Percentiles rank a stretch among this genome's conserved stretches.
These are phyloP conservation scores for Propsilocerus akamusi DNA, from an alignment of 1,140 invertebrate genomes.

Conservation along the genomic window DNA sequence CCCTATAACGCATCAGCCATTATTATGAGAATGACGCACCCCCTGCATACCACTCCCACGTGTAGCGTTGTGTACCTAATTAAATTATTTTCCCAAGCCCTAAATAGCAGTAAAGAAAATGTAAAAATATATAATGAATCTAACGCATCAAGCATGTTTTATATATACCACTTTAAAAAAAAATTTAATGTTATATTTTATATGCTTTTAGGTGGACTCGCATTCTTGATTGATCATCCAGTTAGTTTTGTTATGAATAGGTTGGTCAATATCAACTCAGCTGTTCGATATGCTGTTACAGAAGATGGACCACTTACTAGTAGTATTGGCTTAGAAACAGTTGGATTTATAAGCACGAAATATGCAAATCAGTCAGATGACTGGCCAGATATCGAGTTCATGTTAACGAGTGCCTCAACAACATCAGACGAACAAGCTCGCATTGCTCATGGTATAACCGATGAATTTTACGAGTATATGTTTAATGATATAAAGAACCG, in stretches of 20 bases:
- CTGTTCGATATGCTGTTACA: slow-evolving; percentile 51
- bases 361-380: slow-evolving; percentile 66
- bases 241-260: slow-evolving; percentile 55
- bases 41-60: no score
- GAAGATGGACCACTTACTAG: slow-evolving; percentile 68
- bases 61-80: no score
- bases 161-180: no score
- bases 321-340: slow-evolving; percentile 62
- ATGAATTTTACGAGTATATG: slow-evolving; percentile 60
- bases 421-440: slow-evolving; percentile 57
- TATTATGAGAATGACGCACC: no score
- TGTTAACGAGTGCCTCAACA: slow-evolving; percentile 63
- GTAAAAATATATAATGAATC: no score
- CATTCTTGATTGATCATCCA: slow-evolving; percentile 62
- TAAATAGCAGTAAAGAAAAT: no score
- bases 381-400: slow-evolving; percentile 81
- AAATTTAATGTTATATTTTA: no score
- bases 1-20: no score
- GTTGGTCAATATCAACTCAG: slow-evolving; percentile 56
- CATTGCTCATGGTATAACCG: slow-evolving; percentile 54
- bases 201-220: slow-evolving; percentile 57
- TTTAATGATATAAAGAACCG: slow-evolving; percentile 45
- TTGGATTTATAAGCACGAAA: slow-evolving; percentile 71
- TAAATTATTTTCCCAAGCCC: no score
- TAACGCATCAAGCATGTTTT: no score